A percentile compares a stretch with the other conserved stretches of the same genome.
phyloP scores from a whole-genome alignment of 2,113 vertebrate genomes.

The Tympanuchus pallidicinctus region DNA sequence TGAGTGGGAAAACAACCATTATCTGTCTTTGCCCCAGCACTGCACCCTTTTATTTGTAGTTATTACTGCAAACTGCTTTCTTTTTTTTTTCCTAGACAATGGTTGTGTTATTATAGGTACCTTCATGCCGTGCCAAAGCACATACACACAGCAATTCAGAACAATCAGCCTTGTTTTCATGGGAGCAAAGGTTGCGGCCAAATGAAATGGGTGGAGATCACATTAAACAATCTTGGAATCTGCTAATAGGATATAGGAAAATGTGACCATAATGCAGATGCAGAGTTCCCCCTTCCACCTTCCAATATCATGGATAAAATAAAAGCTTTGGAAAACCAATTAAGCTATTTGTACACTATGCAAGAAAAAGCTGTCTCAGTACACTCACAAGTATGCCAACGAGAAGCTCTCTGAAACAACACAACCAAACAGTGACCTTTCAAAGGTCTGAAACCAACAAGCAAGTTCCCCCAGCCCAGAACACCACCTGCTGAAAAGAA shows the following conservation, averaged over 20 bases:
- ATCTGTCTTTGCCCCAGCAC: conserved; percentile 60
- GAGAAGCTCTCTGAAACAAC: background rate
- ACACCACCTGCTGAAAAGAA: conserved; percentile 34
- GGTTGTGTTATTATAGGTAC: conserved; percentile 71
- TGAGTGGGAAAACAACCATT: conserved; percentile 48
- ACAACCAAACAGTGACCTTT: background rate
- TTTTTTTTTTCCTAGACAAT: conserved; percentile 70
- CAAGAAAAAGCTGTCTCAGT: background rate
- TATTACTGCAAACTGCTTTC: conserved; percentile 72
- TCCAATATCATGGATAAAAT: conserved; percentile 59
- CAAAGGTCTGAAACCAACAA: background rate
- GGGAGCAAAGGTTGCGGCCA: conserved; percentile 80
- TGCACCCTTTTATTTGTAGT: conserved; percentile 73
- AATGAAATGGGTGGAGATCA: conserved; percentile 82
- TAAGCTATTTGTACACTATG: conserved; percentile 63
- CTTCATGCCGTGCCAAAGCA: conserved; percentile 82
- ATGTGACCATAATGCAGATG: conserved; percentile 75
- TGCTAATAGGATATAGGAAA: conserved; percentile 83
- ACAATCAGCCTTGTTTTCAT: conserved; percentile 80
- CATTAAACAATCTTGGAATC: conserved; percentile 82
- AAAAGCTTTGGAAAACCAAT: conserved; percentile 66
- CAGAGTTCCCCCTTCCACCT: conserved; percentile 72
- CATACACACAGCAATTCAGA: conserved; percentile 76
- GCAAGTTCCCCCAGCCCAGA: background rate
- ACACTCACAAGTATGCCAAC: background rate